These are phyloP conservation scores for Nansenia antarctica DNA, from an alignment of 2,113 vertebrate species.

Conservation along the genomic window DNA sequence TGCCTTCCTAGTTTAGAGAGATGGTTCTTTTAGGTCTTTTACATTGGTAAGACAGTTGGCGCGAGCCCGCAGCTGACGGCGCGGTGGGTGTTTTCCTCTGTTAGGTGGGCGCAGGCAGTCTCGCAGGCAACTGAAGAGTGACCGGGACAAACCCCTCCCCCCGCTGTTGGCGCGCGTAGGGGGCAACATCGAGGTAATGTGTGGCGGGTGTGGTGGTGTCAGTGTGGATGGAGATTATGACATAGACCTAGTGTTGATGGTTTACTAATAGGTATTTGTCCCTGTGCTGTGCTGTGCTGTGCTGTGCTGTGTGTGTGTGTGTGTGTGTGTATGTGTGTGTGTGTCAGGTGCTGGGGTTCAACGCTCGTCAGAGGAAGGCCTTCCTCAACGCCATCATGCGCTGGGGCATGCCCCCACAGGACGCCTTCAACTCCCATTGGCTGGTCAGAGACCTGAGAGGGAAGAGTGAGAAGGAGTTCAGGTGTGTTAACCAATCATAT, in stretches of 20 bases:
- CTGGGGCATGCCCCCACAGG: conserved; percentile 98
- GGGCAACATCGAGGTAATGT: conserved; percentile 91
- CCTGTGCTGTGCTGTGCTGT: not conserved
- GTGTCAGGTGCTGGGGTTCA: conserved; percentile 92
- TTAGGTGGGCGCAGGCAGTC: conserved; percentile 93
- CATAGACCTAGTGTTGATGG: no score
- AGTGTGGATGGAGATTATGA: no score
- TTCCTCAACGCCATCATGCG: conserved; percentile 98
- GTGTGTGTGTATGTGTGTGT: not conserved
- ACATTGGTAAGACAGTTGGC: not conserved
- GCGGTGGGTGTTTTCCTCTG: conserved; percentile 12
- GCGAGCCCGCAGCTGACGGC: not conserved
- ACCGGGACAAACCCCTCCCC: conserved; percentile 94
- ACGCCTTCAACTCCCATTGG: conserved; percentile 98
- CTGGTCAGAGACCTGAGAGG: conserved; percentile 93
- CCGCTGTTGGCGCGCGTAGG: conserved; percentile 93
- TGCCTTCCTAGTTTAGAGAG: not conserved
- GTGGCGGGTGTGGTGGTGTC: no score
- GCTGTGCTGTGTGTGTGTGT: no score
- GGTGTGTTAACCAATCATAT: conserved; percentile 79
- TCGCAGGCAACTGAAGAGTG: conserved; percentile 91
- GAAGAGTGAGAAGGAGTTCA: conserved; percentile 96
- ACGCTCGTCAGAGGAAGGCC: conserved; percentile 93
- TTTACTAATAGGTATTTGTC: not conserved
- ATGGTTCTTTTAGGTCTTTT: not conserved